Evolutionary conservation across 2,888 invertebrate species (phyloP).

Genomic region (Erpobdella octoculata): DNA sequence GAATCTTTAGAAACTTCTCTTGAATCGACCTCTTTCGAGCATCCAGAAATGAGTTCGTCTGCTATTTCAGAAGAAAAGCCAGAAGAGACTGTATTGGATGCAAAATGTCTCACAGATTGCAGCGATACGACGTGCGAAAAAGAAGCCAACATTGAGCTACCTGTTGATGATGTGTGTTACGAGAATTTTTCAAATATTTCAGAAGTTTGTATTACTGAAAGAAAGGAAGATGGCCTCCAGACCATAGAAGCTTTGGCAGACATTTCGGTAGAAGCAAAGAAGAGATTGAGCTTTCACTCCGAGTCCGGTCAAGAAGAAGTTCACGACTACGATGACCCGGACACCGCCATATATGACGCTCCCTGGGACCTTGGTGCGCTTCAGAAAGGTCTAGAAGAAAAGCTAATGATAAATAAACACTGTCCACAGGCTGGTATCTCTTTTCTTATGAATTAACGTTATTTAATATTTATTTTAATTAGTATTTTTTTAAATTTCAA

Average conservation of each 20-base stretch:
- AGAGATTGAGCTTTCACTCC: background rate
- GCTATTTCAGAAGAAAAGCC: background rate
- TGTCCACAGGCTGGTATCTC: background rate
- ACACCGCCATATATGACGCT: slow-evolving; percentile 10
- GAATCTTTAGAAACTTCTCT: background rate
- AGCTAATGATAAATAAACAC: slow-evolving; percentile 10
- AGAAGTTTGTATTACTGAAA: no score
- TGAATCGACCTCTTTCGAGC: background rate
- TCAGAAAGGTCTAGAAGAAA: slow-evolving; percentile 20
- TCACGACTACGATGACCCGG: background rate
- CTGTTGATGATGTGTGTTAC: background rate
- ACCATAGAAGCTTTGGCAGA: no score
- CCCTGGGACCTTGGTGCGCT: slow-evolving; percentile 24
- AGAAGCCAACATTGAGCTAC: no score
- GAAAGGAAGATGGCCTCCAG: no score
- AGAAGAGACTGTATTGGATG: background rate
- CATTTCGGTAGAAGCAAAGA: background rate
- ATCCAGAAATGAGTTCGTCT: background rate
- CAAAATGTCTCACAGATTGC: background rate
- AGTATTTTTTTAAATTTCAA: no score
- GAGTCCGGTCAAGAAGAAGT: slow-evolving; percentile 1
- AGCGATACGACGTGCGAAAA: background rate
- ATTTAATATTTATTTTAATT: no score
- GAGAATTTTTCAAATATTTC: background rate
- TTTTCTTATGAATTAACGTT: no score